A percentile compares a stretch with the other conserved stretches of the same genome.
Conservation (phyloP, 2,113 vertebrate genomes). For the Vulpes lagopus region DNA sequence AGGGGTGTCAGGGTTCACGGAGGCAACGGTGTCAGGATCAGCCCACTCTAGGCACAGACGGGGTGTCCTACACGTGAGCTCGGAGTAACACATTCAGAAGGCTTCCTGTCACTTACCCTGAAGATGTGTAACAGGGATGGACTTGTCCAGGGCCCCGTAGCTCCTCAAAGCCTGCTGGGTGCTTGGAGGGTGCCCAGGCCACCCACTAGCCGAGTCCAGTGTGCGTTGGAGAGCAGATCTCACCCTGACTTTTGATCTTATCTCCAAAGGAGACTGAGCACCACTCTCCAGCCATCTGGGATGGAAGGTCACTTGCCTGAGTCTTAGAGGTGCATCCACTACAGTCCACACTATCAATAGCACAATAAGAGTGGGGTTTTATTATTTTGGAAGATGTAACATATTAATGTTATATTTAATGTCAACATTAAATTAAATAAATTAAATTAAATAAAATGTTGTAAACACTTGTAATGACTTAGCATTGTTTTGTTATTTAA, state of each 20-base stretch:
- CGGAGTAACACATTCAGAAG: accelerated
- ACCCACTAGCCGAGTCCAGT: neutral
- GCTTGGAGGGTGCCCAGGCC: neutral
- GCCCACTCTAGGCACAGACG: neutral
- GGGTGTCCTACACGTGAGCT: accelerated
- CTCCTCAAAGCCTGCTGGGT: neutral
- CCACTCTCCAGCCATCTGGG: neutral
- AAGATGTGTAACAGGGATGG: accelerated
- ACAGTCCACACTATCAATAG: accelerated
- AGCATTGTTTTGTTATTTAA: too few species aligned
- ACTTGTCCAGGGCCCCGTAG: neutral
- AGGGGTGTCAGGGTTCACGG: accelerated
- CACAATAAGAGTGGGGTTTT: neutral
- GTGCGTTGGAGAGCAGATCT: accelerated
- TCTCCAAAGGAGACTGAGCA: neutral
- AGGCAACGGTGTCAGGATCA: accelerated
- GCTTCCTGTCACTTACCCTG: accelerated
- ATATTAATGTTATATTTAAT: neutral
- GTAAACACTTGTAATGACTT: neutral
- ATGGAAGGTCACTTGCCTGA: accelerated
- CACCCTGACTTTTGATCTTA: accelerated
- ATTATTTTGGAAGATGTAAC: neutral
- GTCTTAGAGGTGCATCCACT: accelerated
- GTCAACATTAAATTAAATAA: neutral
- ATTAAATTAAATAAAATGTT: too few species aligned